phyloP scores from a whole-genome alignment of 2,113 vertebrate genomes.

The Chrysemys picta region DNA sequence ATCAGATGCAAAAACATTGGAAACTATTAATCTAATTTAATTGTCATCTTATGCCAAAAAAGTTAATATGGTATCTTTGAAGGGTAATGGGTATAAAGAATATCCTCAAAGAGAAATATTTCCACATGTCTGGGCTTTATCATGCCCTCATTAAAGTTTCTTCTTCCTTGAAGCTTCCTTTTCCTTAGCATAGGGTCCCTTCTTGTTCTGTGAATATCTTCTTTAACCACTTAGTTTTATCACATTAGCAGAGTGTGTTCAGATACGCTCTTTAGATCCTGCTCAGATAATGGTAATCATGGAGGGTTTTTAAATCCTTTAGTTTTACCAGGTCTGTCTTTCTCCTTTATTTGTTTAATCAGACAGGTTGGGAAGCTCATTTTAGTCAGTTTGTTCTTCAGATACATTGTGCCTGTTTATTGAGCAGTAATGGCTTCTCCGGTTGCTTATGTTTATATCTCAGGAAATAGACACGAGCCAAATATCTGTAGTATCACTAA shows the following conservation, averaged over 20 bases:
- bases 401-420: conserved; percentile 75
- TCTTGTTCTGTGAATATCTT: conserved; percentile 65
- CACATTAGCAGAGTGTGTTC: conserved; percentile 78
- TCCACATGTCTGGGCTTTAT: conserved; percentile 82
- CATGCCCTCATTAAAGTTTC: conserved; percentile 73
- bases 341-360: conserved; percentile 57
- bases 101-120: conserved; percentile 80
- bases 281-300: conserved; percentile 79
- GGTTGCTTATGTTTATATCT: conserved; percentile 74
- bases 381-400: conserved; percentile 57
- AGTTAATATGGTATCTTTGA: conserved; percentile 80
- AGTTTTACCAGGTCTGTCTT: conserved; percentile 50
- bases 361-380: conserved; percentile 46
- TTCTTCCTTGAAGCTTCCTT: conserved; percentile 55
- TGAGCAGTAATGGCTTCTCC: conserved; percentile 80
- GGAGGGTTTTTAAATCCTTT: conserved; percentile 77
- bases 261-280: conserved; percentile 86
- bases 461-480: conserved; percentile 30
- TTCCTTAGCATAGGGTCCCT: conserved; percentile 28
- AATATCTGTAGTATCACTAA: neutral
- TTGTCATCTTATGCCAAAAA: conserved; percentile 79
- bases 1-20: conserved; percentile 74
- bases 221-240: conserved; percentile 74
- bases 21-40: conserved; percentile 81
- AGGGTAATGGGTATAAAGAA: conserved; percentile 81